Conservation (phyloP, 2,797 vertebrate species). For the Coendou prehensilis region DNA sequence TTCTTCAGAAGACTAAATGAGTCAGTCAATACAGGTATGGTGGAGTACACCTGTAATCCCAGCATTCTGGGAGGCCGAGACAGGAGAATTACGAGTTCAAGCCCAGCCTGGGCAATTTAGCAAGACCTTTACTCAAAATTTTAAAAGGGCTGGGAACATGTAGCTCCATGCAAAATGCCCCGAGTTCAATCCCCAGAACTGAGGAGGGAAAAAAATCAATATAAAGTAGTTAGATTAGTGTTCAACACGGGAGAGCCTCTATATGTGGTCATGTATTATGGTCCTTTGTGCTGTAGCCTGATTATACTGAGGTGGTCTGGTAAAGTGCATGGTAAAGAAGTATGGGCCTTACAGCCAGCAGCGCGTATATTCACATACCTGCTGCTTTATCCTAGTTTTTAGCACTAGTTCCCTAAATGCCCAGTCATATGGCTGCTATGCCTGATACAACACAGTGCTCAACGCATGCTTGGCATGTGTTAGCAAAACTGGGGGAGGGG, state of each 20-base stretch:
- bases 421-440: background rate
- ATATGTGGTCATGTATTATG: background rate
- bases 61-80: background rate
- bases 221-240: background rate
- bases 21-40: background rate
- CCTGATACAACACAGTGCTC: slow-evolving; percentile 6
- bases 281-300: background rate
- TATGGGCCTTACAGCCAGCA: background rate
- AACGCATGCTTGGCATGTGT: background rate
- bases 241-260: too few relatives aligned
- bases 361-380: background rate
- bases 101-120: background rate
- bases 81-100: background rate
- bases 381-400: slow-evolving; percentile 17
- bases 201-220: background rate
- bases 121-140: background rate
- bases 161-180: background rate
- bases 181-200: background rate
- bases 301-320: background rate
- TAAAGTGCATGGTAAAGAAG: slow-evolving; percentile 13
- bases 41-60: background rate
- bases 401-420: background rate
- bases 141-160: background rate
- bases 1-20: background rate
- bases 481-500: background rate